These are phyloP conservation scores for Lypha dubia DNA, from an alignment of 2,888 invertebrate species.

Conservation along the genomic window DNA sequence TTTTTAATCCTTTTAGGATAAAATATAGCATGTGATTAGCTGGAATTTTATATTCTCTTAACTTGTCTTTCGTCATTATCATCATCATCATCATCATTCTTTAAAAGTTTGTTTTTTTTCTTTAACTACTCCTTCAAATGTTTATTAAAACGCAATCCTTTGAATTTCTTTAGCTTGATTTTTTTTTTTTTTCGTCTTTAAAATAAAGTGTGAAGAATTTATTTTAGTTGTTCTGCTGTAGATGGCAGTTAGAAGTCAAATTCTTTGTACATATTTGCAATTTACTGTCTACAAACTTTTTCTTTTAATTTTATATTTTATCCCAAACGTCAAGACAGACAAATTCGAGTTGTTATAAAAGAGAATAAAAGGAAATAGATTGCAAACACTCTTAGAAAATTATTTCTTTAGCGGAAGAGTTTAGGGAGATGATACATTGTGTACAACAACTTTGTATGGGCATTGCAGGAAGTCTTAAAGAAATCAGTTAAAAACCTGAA, in stretches of 20 bases:
- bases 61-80: slow-evolving; percentile 23
- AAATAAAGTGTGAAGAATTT: slow-evolving; percentile 52
- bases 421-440: neutral
- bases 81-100: slow-evolving; percentile 7
- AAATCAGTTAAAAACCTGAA: too few species aligned
- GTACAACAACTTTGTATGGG: neutral
- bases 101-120: neutral
- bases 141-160: slow-evolving; percentile 43
- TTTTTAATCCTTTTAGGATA: slow-evolving; percentile 1
- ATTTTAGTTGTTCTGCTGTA: neutral
- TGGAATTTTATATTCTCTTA: slow-evolving; percentile 34
- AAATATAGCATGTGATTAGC: slow-evolving; percentile 13
- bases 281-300: slow-evolving; percentile 1
- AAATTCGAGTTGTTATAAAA: slow-evolving; percentile 35
- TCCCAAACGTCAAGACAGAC: slow-evolving; percentile 61
- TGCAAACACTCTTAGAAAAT: slow-evolving; percentile 15
- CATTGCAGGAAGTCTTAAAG: too few species aligned
- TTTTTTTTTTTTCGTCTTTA: slow-evolving; percentile 32
- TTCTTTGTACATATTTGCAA: slow-evolving; percentile 16
- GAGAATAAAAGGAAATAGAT: neutral
- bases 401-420: neutral
- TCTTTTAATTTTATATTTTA: slow-evolving; percentile 20
- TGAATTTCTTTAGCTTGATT: neutral
- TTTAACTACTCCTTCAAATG: slow-evolving; percentile 11
- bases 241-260: neutral